phyloP scores from a whole-genome alignment of 1,140 invertebrate species.

The Phortica variegata region DNA sequence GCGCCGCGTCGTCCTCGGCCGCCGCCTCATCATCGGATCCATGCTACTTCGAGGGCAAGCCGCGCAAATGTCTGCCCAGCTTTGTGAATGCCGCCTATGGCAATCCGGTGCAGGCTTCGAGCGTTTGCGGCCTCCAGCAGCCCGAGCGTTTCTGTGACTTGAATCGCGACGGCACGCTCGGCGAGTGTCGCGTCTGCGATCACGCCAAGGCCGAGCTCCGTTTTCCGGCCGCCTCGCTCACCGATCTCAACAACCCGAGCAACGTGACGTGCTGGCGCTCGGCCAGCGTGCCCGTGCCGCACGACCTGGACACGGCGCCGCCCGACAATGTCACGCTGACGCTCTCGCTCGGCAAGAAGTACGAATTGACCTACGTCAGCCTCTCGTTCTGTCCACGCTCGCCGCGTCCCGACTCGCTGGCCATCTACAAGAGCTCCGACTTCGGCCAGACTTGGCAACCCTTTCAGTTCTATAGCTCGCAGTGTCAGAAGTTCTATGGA shows the following conservation, averaged over 20 bases:
- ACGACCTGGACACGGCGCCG: constrained; percentile 68
- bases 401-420: constrained; percentile 91
- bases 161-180: constrained; percentile 58
- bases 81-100: constrained; percentile 98
- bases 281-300: constrained; percentile 75
- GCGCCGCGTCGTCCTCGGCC: constrained; percentile 1
- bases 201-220: constrained; percentile 71
- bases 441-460: constrained; percentile 93
- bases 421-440: constrained; percentile 95
- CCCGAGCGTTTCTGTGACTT: constrained; percentile 74
- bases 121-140: constrained; percentile 80
- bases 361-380: constrained; percentile 96
- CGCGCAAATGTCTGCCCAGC: constrained; percentile 88
- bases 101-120: constrained; percentile 81
- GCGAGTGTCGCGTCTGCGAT: constrained; percentile 89
- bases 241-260: constrained; percentile 95
- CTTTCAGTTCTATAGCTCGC: constrained; percentile 93
- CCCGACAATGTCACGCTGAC: constrained; percentile 91
- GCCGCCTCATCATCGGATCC: constrained; percentile 65
- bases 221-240: constrained; percentile 83
- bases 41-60: constrained; percentile 86
- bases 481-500: constrained; percentile 86
- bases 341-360: constrained; percentile 92
- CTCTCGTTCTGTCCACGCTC: constrained; percentile 91
- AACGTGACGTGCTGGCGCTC: constrained; percentile 98